Evolutionary conservation across 2,888 invertebrate genomes (phyloP).

Genomic region (Hyles lineata): DNA sequence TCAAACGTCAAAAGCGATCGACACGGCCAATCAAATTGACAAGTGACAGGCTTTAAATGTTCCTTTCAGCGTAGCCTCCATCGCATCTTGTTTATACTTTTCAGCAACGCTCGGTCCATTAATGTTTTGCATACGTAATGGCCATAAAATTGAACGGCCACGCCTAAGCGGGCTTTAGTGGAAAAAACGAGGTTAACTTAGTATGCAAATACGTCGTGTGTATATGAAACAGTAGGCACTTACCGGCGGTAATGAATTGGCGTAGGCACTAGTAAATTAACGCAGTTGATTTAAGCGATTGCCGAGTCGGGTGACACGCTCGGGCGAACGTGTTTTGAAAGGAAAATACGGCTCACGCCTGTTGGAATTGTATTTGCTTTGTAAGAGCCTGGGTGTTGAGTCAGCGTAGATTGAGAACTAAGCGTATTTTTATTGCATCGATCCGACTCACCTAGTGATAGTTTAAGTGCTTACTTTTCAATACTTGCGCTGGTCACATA

Average conservation of each 20-base stretch:
- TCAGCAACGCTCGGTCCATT: conserved; percentile 32
- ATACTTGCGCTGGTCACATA: too few species aligned
- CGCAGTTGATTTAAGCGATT: conserved; percentile 5
- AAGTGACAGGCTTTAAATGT: background rate
- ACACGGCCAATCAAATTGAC: background rate
- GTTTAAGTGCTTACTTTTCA: too few species aligned
- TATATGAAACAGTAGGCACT: background rate
- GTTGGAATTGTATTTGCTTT: background rate
- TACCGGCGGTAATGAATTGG: background rate
- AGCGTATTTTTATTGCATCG: too few species aligned
- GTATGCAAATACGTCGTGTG: conserved; percentile 34
- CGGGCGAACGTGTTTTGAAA: background rate
- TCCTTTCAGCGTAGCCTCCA: background rate
- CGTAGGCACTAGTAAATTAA: background rate
- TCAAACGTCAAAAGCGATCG: background rate
- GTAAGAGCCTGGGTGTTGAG: too few species aligned
- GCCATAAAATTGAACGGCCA: conserved; percentile 32
- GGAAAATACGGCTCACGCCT: background rate
- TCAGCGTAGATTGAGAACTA: too few species aligned
- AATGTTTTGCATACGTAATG: conserved; percentile 39
- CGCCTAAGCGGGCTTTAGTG: conserved; percentile 30
- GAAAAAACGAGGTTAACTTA: conserved; percentile 33
- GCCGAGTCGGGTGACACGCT: background rate
- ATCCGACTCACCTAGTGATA: too few species aligned
- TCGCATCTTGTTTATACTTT: conserved; percentile 12